These are phyloP conservation scores for Plutomurus gul DNA, from an alignment of 1,140 invertebrate species.

Conservation along the genomic window DNA sequence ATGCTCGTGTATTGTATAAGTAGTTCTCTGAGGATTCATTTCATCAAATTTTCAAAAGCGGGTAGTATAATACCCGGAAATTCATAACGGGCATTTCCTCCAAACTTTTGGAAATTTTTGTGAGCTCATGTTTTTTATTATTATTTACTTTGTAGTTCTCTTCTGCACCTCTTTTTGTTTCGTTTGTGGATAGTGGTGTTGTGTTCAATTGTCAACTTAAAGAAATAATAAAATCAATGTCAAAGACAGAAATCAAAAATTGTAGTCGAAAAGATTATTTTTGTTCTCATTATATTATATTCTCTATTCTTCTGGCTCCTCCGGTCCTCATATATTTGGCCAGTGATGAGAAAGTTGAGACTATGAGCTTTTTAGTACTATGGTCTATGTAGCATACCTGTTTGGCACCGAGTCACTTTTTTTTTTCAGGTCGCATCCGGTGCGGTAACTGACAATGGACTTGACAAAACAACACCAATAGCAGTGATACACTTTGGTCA, in stretches of 20 bases:
- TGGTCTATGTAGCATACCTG: not conserved
- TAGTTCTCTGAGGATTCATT: no score
- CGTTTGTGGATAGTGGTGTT: not conserved
- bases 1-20: no score
- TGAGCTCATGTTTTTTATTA: not conserved
- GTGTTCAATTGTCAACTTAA: constrained; percentile 19
- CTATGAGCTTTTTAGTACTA: not conserved
- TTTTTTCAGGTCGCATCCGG: not conserved
- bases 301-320: constrained; percentile 21
- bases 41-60: no score
- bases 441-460: not conserved
- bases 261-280: not conserved
- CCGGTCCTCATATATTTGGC: no score
- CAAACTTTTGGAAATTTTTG: not conserved
- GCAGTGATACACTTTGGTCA: not conserved
- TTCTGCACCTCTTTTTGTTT: not conserved
- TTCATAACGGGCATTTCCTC: not conserved
- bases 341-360: no score
- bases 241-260: constrained; percentile 18
- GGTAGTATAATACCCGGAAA: no score
- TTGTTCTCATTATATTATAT: not conserved
- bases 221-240: constrained; percentile 13
- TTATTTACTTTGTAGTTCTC: not conserved
- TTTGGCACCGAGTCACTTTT: no score
- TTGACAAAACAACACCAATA: not conserved